Evolutionary conservation across 2,113 vertebrate species (phyloP).

Genomic region (Neolamprologus cancellatus): DNA sequence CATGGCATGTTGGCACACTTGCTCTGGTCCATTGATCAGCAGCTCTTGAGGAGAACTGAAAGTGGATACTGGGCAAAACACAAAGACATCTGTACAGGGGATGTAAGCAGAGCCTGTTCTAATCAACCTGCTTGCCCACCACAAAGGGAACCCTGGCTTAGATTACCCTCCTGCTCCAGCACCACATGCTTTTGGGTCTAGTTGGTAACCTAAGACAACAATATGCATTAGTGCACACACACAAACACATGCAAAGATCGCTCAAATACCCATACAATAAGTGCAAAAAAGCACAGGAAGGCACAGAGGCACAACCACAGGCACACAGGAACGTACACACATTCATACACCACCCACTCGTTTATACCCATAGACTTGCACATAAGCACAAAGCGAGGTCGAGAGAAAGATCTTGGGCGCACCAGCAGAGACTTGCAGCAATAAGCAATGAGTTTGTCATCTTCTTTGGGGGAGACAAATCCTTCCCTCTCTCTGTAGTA

Average conservation of each 20-base stretch:
- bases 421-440: background rate
- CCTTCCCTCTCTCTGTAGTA: constrained; percentile 2
- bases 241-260: background rate
- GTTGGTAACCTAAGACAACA: constrained; percentile 42
- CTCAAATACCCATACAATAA: background rate
- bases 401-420: background rate
- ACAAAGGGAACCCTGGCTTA: constrained; percentile 68
- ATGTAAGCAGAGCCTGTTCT: constrained; percentile 58
- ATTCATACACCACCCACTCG: background rate
- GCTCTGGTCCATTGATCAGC: constrained; percentile 17
- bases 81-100: constrained; percentile 52
- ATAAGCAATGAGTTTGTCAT: background rate
- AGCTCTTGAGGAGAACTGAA: constrained; percentile 40
- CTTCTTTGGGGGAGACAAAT: constrained; percentile 4
- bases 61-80: constrained; percentile 54
- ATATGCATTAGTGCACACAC: constrained; percentile 1
- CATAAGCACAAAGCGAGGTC: background rate
- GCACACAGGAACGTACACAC: constrained; percentile 14
- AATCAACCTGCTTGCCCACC: constrained; percentile 60
- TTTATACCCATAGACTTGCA: background rate
- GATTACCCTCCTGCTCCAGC: constrained; percentile 50
- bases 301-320: background rate
- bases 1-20: background rate
- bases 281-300: constrained; percentile 20
- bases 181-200: constrained; percentile 31